Base-by-base conservation (phyloP, 2,113 vertebrate genomes). In the Emydocephalus ijimae region DNA sequence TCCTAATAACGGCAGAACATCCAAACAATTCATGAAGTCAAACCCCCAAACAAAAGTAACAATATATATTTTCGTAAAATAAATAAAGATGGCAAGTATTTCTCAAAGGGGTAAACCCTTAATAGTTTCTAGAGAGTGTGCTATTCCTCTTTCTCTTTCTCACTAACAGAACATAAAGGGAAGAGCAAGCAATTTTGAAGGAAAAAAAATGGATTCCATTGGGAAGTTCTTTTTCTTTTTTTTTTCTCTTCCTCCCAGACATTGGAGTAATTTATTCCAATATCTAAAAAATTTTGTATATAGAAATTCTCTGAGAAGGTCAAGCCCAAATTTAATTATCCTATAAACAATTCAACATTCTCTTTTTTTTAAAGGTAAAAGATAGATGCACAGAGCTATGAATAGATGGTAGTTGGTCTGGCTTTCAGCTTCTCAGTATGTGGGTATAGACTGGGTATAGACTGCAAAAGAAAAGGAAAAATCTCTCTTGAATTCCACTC, bases 171-270 rank as follows among this genome's bases (percentile, higher is more conserved):
- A 87, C 89, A 48, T 21, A 39, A 26, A 92, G 87, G 48, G 54
- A 56, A 81, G 48, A 92, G 3, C 34, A 48, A 87, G 34, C 52
- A 56, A 69, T 69, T 92, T 92, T 92, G 91, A 92, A 92, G 21
- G 61, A 48, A 48, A 45, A 45, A n/a, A 21, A 15, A n/a, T 69
- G 26, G 52, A 29, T 52, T 48, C 91, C 7, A 1, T 34, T 52
- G 52, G 87, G 50, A 92, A 81, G 87, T 88, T 88, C 34, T 21
- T 74, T 88, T 59, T 81, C 55, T 26, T 69, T 56, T 59, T 59
- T 88, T 92, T 54, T 23, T 74, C 74, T 93, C 81, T 90, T 45
- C n/a, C 23, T 61, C 50, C 88, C 15, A 81, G 20, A 57, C 21
- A 45, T 15, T 74, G 64, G 64, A 74, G n/a, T 74, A 74, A 14